Evolutionary conservation across 1,140 invertebrate species (phyloP), one percentile per base, ranked within the genome.

Genomic region (Cotesia glomerata): DNA sequence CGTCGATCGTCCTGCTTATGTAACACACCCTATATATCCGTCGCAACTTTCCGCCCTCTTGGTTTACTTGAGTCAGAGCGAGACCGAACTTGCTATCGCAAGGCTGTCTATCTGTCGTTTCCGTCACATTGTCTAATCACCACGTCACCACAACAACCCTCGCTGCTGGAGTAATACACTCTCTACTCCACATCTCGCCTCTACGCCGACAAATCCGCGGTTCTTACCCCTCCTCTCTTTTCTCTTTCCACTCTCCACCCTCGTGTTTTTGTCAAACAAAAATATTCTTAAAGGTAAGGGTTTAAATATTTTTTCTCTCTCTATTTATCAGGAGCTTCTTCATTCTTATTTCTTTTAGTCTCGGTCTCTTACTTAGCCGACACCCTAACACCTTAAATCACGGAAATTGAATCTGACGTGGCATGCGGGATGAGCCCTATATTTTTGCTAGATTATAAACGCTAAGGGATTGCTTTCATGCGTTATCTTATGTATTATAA

Each of bases 111-210:
- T 61, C 34, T 72, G 56, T 16, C 69, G 16, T 14, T 72, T 72
- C 54, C 70, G 70, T 72, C 62, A 75, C 75, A 85, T 84, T 85
- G 84, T 85, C 78, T 85, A 85, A 85, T 85, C 84, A 79, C 34
- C 65, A 66, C 54, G 49, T 45, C 59, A 18, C 64, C 45, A 26
- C 45, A 26, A 39, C 18, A 26, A 34, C 26, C 9, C 26, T 26
- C 35, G 51, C 58, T 52, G 26, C 26, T 2, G 26, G 2, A 26
- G 26, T 1, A 36, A 56, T 32, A 5, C 16, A 69, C 36, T 56
- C 56, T 16, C 65, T 62, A 61, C 13, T 32, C 7, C 61, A 26
- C 7, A 49, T 36, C 32, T 64, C 18, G 18, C 54, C 76, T 80
- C 4, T 45, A 45, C 49, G 14, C 8, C 54, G 63, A 72, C 64